Percentiles rank a stretch among this genome's conserved stretches.
phyloP scores from a whole-genome alignment of 2,113 vertebrate species.

The Dasyornis broadbenti region DNA sequence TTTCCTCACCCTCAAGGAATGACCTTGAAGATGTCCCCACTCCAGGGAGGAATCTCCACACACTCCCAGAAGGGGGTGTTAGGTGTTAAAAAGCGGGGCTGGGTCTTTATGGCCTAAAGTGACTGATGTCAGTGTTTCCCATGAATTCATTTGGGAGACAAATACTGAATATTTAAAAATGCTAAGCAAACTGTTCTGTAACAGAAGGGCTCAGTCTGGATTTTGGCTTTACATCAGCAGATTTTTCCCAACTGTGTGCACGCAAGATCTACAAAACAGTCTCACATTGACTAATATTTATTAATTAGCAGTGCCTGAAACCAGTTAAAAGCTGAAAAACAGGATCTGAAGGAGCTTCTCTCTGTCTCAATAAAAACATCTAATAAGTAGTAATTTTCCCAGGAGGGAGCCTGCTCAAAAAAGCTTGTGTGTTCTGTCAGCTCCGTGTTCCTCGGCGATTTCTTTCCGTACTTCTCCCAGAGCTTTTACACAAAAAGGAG shows the following conservation, averaged over 20 bases:
- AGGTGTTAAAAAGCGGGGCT: not conserved
- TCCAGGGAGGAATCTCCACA: not conserved
- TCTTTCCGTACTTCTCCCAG: not conserved
- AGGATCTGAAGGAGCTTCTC: not conserved
- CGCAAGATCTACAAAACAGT: not conserved
- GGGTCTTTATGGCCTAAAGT: not conserved
- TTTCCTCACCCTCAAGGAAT: not conserved
- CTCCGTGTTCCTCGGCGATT: not conserved
- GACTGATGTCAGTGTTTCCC: not conserved
- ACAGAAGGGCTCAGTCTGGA: not conserved
- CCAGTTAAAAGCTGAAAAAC: not conserved
- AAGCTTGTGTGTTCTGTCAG: not conserved
- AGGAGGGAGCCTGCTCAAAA: not conserved
- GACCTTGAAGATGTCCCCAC: not conserved
- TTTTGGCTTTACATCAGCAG: not conserved
- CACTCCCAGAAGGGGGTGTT: not conserved
- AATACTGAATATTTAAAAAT: not conserved
- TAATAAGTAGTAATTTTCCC: not conserved
- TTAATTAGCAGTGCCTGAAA: not conserved
- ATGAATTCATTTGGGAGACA: not conserved
- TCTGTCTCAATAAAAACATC: not conserved
- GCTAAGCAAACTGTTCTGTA: not conserved
- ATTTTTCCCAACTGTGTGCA: not conserved
- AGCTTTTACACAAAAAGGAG: not conserved
- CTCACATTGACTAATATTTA: not conserved